Conservation (phyloP, 2,888 invertebrate species). For the Miltochrista miniata region DNA sequence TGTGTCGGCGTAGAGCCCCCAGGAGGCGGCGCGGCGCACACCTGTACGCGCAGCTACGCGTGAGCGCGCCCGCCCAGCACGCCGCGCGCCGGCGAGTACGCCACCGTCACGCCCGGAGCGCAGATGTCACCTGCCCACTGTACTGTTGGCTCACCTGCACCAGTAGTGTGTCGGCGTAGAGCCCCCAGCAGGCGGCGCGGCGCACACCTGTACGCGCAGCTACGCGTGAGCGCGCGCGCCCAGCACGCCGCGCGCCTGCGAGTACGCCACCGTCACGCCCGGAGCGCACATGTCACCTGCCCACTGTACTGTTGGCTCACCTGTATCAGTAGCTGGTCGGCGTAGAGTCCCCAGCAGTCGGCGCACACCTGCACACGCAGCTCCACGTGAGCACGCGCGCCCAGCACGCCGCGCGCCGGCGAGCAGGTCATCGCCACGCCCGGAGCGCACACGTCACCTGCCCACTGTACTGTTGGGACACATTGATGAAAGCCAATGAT, state of each 20-base stretch:
- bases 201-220: constrained; percentile 49
- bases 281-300: constrained; percentile 34
- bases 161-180: constrained; percentile 63
- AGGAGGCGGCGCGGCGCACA: constrained; percentile 61
- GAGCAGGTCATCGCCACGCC: constrained; percentile 47
- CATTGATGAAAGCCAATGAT: no score
- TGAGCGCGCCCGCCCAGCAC: constrained; percentile 29
- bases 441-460: constrained; percentile 33
- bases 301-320: constrained; percentile 50
- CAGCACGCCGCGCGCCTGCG: no score
- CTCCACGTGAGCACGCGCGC: constrained; percentile 20
- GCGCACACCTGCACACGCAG: constrained; percentile 52
- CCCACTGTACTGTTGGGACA: constrained; percentile 57
- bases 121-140: constrained; percentile 44
- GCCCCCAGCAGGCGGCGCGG: constrained; percentile 68
- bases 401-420: constrained; percentile 39
- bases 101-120: constrained; percentile 47
- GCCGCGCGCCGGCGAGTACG: no score
- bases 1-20: constrained; percentile 68
- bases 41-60: constrained; percentile 39
- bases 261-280: constrained; percentile 50
- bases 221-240: constrained; percentile 22
- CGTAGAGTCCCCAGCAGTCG: constrained; percentile 67
- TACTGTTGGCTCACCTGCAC: constrained; percentile 57
- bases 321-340: constrained; percentile 60